A percentile compares a stretch with the other conserved stretches of the same genome.
Evolutionary conservation across 2,797 vertebrate species (phyloP).

Genomic region (Platalea minor): DNA sequence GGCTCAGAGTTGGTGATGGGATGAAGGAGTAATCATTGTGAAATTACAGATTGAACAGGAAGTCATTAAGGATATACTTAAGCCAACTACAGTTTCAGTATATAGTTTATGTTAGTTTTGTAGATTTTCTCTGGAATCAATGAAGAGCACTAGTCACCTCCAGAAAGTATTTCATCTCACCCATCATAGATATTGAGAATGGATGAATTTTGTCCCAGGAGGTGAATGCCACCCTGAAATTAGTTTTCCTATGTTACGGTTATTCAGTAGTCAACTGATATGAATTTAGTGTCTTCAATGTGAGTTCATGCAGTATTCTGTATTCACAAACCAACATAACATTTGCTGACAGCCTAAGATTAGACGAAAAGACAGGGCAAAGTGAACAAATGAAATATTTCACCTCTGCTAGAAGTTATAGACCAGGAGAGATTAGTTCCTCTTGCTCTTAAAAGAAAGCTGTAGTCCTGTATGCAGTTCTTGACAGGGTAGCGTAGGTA

Average conservation of each 20-base stretch:
- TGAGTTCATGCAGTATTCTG: background rate
- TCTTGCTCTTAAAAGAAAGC: background rate
- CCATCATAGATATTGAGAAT: background rate
- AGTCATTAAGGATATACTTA: background rate
- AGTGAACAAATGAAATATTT: slow-evolving; percentile 24
- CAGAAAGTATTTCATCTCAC: background rate
- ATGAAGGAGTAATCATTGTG: background rate
- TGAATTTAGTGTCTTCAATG: background rate
- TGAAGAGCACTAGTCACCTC: background rate
- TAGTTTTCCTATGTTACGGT: background rate
- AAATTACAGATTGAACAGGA: background rate
- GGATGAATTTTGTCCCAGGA: background rate
- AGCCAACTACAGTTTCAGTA: background rate
- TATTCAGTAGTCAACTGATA: background rate
- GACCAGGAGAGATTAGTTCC: background rate
- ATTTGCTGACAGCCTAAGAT: background rate
- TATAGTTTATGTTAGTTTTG: background rate
- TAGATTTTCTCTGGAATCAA: background rate
- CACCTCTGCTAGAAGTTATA: background rate
- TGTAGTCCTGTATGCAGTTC: background rate
- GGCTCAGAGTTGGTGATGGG: background rate
- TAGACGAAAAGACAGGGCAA: slow-evolving; percentile 17
- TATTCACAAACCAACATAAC: background rate
- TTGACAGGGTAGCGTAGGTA: background rate
- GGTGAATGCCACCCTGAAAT: background rate